Conservation (phyloP, 2,888 invertebrate species). For the Cephus pygmeus region DNA sequence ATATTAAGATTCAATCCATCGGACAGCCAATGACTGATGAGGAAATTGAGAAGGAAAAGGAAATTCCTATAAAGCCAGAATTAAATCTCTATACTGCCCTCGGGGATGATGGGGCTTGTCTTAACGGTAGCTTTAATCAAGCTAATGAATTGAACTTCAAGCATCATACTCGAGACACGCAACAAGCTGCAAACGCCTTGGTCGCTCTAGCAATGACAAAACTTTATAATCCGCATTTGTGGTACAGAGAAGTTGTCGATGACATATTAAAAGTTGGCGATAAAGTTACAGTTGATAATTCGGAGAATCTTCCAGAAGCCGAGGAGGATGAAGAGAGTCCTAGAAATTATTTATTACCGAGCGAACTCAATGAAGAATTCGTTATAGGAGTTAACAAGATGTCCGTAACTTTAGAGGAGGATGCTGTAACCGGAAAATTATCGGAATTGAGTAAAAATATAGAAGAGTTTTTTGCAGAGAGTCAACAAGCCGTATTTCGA, state of each 20-base stretch:
- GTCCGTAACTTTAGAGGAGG: constrained; percentile 65
- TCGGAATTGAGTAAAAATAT: constrained; percentile 62
- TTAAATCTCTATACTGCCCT: constrained; percentile 62
- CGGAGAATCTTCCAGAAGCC: constrained; percentile 69
- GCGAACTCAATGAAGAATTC: constrained; percentile 63
- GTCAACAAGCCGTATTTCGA: constrained; percentile 70
- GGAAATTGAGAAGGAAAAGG: constrained; percentile 51
- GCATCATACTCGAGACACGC: constrained; percentile 52
- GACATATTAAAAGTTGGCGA: constrained; percentile 69
- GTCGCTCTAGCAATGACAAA: constrained; percentile 72
- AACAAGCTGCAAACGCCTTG: constrained; percentile 71
- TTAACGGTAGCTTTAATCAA: constrained; percentile 53
- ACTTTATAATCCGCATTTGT: constrained; percentile 70
- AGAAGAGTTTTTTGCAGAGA: constrained; percentile 70
- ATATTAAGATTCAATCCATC: constrained; percentile 38
- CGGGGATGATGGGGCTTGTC: constrained; percentile 57
- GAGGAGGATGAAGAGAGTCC: constrained; percentile 68
- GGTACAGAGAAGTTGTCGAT: constrained; percentile 72
- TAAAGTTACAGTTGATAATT: constrained; percentile 65
- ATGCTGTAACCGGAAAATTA: constrained; percentile 66
- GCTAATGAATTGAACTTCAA: constrained; percentile 67
- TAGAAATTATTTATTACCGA: constrained; percentile 67
- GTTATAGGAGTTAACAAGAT: constrained; percentile 65
- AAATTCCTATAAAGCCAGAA: constrained; percentile 58
- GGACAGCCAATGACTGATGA: constrained; percentile 50